Evolutionary conservation across 35 echinoderm and acorn worm genomes (phyloP), one percentile per base, ranked within the genome.

Genomic region (Diadema setosum): DNA sequence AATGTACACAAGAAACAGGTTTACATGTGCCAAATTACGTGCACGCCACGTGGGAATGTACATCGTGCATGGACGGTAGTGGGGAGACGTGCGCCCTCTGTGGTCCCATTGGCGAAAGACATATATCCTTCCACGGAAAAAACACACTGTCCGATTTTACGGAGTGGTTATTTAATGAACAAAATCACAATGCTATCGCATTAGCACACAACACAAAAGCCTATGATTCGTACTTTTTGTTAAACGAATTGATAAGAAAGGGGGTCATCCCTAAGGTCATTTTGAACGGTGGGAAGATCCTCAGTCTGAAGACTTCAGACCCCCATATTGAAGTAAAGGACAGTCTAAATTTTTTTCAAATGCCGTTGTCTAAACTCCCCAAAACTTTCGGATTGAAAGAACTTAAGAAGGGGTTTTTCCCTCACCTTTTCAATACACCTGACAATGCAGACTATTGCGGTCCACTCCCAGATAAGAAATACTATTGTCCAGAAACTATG

Each of bases 121-220:
- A 58, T 23, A 36, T 69, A 7, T 43, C 58, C 18, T 93, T 93
- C 44, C 20, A 87, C 24, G 91, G 91, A 29, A 5, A 45, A n/a
- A 12, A 31, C 16, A 76, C 91, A 8, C 37, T 67, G 1, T 3
- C 7, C 32, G 34, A 88, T 4, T 88, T 88, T 88, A 83, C 50
- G 5, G 5, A 25, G 4, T 93, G 64, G 80, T 21, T 93, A n/a
- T 69, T 93, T 26, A 58, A 5, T 16, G 75, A 39, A 0, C 32
- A 70, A 12, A 93, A 93, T 34, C n/a, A 85, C 26, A 52, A 75
- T 5, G 43, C 65, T 5, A 84, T 87, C 20, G 85, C 60, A 15
- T 75, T 93, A 18, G 84, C 84, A 39, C 91, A 93, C 64, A 93
- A 93, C 64, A 50, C 81, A 17, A 82, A 93, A 46, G 91, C 76